phyloP scores from a whole-genome alignment of 2,113 vertebrate species.

The Pandion haliaetus region DNA sequence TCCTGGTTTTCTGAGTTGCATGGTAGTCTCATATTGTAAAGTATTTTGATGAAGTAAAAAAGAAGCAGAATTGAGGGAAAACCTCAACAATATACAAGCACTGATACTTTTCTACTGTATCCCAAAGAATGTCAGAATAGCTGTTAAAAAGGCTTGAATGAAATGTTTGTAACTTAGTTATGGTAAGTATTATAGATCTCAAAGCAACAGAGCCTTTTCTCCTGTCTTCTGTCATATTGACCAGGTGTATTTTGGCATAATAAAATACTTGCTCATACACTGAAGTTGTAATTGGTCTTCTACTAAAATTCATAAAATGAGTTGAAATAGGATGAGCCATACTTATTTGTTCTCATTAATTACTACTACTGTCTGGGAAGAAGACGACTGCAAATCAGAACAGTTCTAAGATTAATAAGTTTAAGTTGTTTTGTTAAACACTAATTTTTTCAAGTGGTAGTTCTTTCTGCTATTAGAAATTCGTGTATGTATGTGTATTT shows the following conservation, averaged over 20 bases:
- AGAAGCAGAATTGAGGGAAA: not conserved
- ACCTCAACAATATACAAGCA: not conserved
- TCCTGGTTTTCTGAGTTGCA: not conserved
- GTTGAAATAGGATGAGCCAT: not conserved
- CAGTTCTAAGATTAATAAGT: not conserved
- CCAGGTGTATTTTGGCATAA: not conserved
- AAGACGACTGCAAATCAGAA: not conserved
- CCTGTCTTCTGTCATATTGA: not conserved
- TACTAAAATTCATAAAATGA: not conserved
- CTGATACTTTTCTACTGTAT: not conserved
- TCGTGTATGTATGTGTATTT: not conserved
- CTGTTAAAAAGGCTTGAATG: not conserved
- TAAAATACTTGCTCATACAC: not conserved
- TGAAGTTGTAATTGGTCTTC: not conserved
- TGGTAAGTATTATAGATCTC: not conserved
- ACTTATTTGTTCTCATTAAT: not conserved
- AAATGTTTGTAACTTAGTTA: not conserved
- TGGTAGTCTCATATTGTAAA: not conserved
- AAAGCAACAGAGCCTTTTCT: not conserved
- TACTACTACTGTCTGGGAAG: not conserved
- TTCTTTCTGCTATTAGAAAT: not conserved
- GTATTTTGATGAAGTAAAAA: not conserved
- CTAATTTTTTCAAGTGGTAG: not conserved
- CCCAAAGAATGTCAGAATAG: not conserved
- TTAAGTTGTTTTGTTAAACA: not conserved